These are phyloP conservation scores for Percina caprodes DNA, from an alignment of 2,113 vertebrate species.

Conservation along the genomic window DNA sequence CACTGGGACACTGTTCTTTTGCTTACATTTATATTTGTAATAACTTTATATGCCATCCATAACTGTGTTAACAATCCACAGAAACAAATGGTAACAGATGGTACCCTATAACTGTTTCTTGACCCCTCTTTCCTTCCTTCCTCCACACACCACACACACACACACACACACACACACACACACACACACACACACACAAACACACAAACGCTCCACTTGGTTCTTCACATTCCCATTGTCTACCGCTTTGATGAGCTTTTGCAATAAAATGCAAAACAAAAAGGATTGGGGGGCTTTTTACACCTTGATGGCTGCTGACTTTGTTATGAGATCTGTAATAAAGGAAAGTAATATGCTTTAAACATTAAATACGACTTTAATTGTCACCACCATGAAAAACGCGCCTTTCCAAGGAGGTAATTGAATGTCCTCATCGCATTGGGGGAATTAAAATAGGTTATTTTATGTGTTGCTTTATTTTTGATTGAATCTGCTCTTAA, in stretches of 20 bases:
- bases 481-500: conserved; percentile 85
- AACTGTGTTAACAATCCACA: not conserved
- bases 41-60: too few relatives aligned
- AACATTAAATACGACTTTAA: conserved; percentile 88
- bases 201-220: conserved; percentile 8
- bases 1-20: not conserved
- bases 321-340: conserved; percentile 83
- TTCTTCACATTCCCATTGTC: conserved; percentile 53
- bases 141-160: conserved; percentile 1
- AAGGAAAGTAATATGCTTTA: conserved; percentile 86
- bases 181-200: conserved; percentile 38
- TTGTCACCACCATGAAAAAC: conserved; percentile 82
- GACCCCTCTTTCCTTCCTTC: not conserved
- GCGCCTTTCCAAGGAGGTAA: conserved; percentile 77
- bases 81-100: not conserved
- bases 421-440: conserved; percentile 81
- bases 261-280: conserved; percentile 82
- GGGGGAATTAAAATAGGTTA: conserved; percentile 84
- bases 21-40: not conserved
- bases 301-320: conserved; percentile 78
- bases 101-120: not conserved
- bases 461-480: conserved; percentile 85
- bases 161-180: conserved; percentile 24
- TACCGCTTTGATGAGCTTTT: conserved; percentile 77
- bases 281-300: conserved; percentile 66